These are phyloP conservation scores for Myotis planiceps DNA, from an alignment of 2,797 vertebrate species.

Conservation along the genomic window DNA sequence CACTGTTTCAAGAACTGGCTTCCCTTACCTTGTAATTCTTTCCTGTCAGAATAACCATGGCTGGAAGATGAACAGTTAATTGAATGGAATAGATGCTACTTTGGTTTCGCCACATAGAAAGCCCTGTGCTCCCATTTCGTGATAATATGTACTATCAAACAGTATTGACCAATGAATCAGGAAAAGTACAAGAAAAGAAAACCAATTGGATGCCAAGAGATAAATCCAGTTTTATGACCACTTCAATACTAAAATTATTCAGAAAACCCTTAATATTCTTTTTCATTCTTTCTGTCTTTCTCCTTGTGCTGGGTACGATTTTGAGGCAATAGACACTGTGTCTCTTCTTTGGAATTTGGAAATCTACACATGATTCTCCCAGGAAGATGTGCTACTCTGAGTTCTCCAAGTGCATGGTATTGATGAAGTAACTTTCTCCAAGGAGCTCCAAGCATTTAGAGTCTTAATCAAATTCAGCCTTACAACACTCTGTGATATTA, in stretches of 20 bases:
- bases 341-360: not conserved
- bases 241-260: not conserved
- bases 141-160: not conserved
- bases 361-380: not conserved
- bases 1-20: not conserved
- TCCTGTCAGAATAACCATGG: not conserved
- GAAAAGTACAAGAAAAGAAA: not conserved
- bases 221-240: not conserved
- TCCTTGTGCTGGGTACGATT: not conserved
- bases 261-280: not conserved
- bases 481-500: not conserved
- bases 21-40: not conserved
- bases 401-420: not conserved
- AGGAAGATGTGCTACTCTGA: not conserved
- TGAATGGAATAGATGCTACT: not conserved
- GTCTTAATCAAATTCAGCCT: conserved; percentile 10
- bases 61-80: not conserved
- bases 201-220: not conserved
- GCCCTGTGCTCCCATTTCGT: not conserved
- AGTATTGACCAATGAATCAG: not conserved
- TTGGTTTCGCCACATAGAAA: not conserved
- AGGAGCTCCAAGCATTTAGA: not conserved
- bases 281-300: not conserved
- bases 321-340: not conserved
- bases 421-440: not conserved